These are phyloP conservation scores for Melieria picta DNA, from an alignment of 2,888 invertebrate species.

Conservation along the genomic window DNA sequence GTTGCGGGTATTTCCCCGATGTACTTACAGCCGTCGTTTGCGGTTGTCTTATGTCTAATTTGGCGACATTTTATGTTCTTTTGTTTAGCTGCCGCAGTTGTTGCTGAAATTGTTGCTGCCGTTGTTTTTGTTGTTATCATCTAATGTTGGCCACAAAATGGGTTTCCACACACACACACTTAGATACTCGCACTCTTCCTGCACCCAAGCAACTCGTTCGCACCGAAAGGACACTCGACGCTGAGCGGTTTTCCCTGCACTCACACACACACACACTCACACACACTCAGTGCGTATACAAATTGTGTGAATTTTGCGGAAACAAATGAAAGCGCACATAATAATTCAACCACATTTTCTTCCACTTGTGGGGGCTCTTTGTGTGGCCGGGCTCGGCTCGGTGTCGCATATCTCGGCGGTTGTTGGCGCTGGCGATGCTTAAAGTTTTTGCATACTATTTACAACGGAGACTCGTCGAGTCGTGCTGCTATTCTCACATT, in stretches of 20 bases:
- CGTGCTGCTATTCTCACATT: too few relatives aligned
- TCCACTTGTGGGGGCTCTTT: neutral
- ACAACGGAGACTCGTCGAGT: too few relatives aligned
- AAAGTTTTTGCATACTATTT: too few relatives aligned
- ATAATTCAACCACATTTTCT: constrained; percentile 31
- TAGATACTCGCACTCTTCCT: neutral
- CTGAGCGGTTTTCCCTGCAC: constrained; percentile 13
- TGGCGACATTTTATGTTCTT: constrained; percentile 55
- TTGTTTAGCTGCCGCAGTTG: constrained; percentile 20
- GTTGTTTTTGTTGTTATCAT: constrained; percentile 13
- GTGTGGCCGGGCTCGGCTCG: too few relatives aligned
- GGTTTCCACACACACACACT: constrained; percentile 1
- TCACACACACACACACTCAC: neutral
- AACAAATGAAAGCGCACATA: constrained; percentile 25
- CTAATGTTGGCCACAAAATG: constrained; percentile 35
- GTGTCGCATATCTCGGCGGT: too few relatives aligned
- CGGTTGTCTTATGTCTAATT: constrained; percentile 64
- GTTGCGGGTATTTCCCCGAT: too few relatives aligned
- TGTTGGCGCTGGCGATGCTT: too few relatives aligned
- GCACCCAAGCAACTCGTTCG: neutral
- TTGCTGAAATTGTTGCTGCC: neutral
- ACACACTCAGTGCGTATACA: neutral
- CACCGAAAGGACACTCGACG: neutral
- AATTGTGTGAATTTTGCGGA: constrained; percentile 14
- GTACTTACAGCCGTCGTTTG: constrained; percentile 42